Evolutionary conservation across 1,140 invertebrate species (phyloP).

Genomic region (Caenorhabditis latens): DNA sequence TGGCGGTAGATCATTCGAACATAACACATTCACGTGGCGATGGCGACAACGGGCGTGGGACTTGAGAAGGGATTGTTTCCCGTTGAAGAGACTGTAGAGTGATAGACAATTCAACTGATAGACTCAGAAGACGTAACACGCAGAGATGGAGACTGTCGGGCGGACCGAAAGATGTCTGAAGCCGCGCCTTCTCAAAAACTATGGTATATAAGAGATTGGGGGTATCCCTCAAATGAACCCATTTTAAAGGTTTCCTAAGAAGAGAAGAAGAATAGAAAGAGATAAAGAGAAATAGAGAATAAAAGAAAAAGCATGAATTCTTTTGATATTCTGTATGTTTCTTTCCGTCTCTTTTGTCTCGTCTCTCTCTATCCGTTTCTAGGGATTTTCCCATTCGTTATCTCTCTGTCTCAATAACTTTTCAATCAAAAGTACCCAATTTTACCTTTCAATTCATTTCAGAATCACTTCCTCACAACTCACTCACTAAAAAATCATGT

Average conservation of each 20-base stretch:
- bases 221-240: conserved; percentile 52
- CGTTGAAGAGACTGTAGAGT: conserved; percentile 35
- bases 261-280: conserved; percentile 13
- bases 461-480: conserved; percentile 22
- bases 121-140: conserved; percentile 20
- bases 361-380: background rate
- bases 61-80: conserved; percentile 19
- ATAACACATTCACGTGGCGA: conserved; percentile 51
- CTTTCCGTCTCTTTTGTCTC: conserved; percentile 10
- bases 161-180: conserved; percentile 36
- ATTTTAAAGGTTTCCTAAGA: conserved; percentile 41
- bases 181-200: conserved; percentile 52
- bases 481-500: conserved; percentile 21
- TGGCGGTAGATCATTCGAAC: conserved; percentile 50
- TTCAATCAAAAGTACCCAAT: background rate
- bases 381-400: background rate
- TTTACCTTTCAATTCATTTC: background rate
- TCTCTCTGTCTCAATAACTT: no score
- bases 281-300: conserved; percentile 22
- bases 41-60: conserved; percentile 8
- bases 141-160: conserved; percentile 41
- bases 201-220: conserved; percentile 50
- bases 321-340: conserved; percentile 32
- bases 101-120: conserved; percentile 5
- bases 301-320: conserved; percentile 32